A percentile compares a stretch with the other conserved stretches of the same genome.
Evolutionary conservation across 2,797 vertebrate genomes (phyloP).

Genomic region (Sebastes flavidus): DNA sequence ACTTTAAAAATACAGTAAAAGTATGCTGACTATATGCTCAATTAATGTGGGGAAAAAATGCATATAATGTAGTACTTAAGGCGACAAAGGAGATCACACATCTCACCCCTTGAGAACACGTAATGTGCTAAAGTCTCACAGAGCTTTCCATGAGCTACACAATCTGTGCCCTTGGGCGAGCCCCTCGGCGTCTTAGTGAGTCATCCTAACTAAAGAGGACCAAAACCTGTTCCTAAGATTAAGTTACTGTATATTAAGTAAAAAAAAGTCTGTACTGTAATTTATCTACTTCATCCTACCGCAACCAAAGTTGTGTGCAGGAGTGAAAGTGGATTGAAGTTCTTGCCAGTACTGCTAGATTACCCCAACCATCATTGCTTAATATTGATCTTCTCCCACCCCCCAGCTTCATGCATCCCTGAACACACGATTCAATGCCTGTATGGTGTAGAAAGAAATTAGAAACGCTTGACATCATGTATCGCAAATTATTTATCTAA

Average conservation of each 20-base stretch:
- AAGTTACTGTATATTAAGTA: background rate
- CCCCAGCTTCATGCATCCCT: too few species aligned
- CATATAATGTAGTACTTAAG: background rate
- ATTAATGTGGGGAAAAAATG: background rate
- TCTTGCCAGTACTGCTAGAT: too few species aligned
- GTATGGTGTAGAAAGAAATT: too few species aligned
- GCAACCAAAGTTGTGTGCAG: background rate
- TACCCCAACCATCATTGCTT: too few species aligned
- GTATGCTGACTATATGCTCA: background rate
- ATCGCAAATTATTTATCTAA: too few species aligned
- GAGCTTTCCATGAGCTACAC: background rate
- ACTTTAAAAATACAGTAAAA: background rate
- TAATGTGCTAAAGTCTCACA: background rate
- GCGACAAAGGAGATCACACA: background rate
- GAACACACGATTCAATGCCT: too few species aligned
- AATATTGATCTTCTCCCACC: too few species aligned
- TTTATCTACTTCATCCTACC: background rate
- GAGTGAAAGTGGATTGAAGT: too few species aligned
- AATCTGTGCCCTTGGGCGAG: background rate
- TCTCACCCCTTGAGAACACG: background rate
- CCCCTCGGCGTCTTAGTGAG: background rate
- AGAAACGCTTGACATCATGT: too few species aligned
- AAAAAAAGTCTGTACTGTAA: background rate
- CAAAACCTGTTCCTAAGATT: background rate
- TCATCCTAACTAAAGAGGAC: background rate